phyloP scores from a whole-genome alignment of 2,888 invertebrate genomes.

The Helleia helle region DNA sequence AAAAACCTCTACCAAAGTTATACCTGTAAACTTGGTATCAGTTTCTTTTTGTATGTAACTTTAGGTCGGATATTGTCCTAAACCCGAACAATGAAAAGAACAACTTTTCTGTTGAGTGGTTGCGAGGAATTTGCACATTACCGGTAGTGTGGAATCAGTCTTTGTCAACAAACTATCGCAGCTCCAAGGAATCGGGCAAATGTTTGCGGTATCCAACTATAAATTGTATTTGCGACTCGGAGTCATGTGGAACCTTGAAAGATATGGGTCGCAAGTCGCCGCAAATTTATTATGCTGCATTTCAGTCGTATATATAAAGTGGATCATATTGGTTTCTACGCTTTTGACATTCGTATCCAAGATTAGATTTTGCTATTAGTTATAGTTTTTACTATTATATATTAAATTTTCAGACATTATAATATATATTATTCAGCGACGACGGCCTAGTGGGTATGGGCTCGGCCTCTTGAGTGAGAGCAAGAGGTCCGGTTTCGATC shows the following conservation, averaged over 20 bases:
- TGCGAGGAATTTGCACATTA: constrained; percentile 45
- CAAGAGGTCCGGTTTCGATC: too few species aligned
- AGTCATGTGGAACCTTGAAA: neutral
- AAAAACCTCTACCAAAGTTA: neutral
- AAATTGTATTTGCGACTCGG: constrained; percentile 16
- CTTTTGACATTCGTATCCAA: too few species aligned
- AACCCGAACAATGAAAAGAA: constrained; percentile 43
- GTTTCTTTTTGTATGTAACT: neutral
- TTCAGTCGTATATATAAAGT: too few species aligned
- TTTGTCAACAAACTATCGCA: constrained; percentile 61
- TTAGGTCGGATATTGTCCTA: constrained; percentile 21
- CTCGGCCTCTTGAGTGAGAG: too few species aligned
- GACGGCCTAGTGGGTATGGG: too few species aligned
- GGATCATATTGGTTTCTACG: too few species aligned
- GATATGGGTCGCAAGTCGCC: constrained; percentile 2
- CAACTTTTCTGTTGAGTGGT: constrained; percentile 40
- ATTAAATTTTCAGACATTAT: too few species aligned
- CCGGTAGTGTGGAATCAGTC: constrained; percentile 45
- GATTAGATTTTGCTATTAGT: too few species aligned
- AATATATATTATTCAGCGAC: too few species aligned
- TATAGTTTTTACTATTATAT: too few species aligned
- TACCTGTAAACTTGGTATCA: neutral
- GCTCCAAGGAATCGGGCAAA: constrained; percentile 40
- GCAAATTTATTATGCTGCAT: constrained; percentile 1
- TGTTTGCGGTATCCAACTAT: constrained; percentile 35